Base-by-base conservation (phyloP, 2,797 vertebrate species). In the Spatula clypeata region DNA sequence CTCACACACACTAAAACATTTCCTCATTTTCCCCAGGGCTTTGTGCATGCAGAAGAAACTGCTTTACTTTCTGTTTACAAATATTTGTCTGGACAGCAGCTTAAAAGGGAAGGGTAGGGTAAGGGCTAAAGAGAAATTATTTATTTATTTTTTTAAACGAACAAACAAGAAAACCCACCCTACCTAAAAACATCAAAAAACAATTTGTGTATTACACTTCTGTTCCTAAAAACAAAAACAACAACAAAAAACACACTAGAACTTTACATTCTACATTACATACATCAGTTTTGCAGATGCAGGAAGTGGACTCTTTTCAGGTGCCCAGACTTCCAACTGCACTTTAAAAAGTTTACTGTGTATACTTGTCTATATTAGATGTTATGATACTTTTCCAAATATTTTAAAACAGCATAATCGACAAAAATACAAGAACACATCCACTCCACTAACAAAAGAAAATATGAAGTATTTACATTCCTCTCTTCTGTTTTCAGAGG, bases 61-160 rank as follows among this genome's bases (percentile, higher is more conserved):
- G 64, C 73, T 61, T 61, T 90, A 67, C 38, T 85, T 91, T 80
- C 71, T 93, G 62, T 92, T 93, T 93, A 88, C 66, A 94, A 93
- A 85, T 84, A 88, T 61, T 87, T 79, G 45, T 65, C 73, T 66
- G 71, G 61, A 95, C 84, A 85, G 81, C 76, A 96, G 40, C 36
- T 86, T 73, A 69, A 70, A 69, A 69, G 34, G 21, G 61, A 55
- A 69, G 36, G 21, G 61, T 20, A 53, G 44, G 23, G 27, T 13
- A 71, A 23, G 54, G 57, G 70, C 45, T 92, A 72, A 21, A 61
- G 23, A 72, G 40, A 70, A 89, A 66, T 73, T 0, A 1, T 73
- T 40, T 40, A 16, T 61, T 49, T 36, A 6, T 29, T 40, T 40
- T 36, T 45, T 45, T 11, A 45, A 62, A 31, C 29, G 20, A 42